Percentiles rank a stretch among this genome's conserved stretches.
Evolutionary conservation across 1,140 invertebrate genomes (phyloP).

Genomic region (Hypothenemus hampei): DNA sequence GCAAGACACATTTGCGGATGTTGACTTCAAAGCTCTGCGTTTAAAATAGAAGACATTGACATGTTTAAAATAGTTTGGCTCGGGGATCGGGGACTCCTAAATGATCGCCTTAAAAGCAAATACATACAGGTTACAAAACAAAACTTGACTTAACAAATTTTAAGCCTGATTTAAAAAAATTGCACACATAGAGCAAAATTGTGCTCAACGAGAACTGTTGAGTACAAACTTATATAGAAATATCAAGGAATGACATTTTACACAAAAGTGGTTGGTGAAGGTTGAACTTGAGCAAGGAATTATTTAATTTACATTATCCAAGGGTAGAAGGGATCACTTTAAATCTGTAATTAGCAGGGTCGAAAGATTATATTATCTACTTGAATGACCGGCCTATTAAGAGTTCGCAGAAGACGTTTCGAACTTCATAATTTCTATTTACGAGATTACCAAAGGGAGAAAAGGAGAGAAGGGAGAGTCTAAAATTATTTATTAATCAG

Average conservation of each 20-base stretch:
- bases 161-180: no score
- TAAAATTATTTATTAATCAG: no score
- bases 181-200: no score
- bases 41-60: constrained; percentile 7
- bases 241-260: no score
- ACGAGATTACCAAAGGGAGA: no score
- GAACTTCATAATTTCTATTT: constrained; percentile 13
- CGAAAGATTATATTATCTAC: constrained; percentile 30
- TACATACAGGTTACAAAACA: neutral
- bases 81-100: neutral
- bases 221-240: no score
- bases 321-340: constrained; percentile 18
- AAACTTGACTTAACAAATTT: neutral
- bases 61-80: neutral
- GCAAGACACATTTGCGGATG: constrained; percentile 3
- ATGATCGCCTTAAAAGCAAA: no score
- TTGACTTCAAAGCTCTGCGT: neutral
- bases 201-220: no score
- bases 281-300: no score
- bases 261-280: no score
- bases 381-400: constrained; percentile 27
- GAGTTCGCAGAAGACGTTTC: constrained; percentile 27
- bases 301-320: constrained; percentile 30
- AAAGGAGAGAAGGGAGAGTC: no score
- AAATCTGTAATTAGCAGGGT: constrained; percentile 28